phyloP scores from a whole-genome alignment of 2,797 vertebrate species.

The Chrosomus eos region DNA sequence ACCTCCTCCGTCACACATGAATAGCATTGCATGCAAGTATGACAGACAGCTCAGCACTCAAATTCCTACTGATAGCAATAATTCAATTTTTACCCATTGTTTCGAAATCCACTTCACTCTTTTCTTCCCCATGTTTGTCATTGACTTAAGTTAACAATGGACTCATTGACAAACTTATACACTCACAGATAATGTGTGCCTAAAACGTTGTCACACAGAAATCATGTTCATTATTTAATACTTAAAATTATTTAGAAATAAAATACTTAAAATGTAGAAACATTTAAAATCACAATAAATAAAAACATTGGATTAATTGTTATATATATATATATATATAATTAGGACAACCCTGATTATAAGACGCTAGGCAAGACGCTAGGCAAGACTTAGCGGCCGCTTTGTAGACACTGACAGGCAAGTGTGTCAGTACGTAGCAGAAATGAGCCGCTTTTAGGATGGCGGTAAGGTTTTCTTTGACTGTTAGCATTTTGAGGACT shows the following conservation, averaged over 20 bases:
- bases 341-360: too few species aligned
- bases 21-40: constrained; percentile 4
- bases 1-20: constrained; percentile 6
- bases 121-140: background rate
- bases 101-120: constrained; percentile 13
- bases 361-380: too few species aligned
- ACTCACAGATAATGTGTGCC: background rate
- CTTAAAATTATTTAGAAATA: background rate
- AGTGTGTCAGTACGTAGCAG: too few species aligned
- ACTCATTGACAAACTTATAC: background rate
- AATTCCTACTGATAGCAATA: constrained; percentile 28
- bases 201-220: background rate
- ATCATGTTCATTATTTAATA: background rate
- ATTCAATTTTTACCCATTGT: background rate
- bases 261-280: background rate
- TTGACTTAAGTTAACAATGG: background rate
- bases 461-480: too few species aligned
- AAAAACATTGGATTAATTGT: too few species aligned
- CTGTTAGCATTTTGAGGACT: too few species aligned
- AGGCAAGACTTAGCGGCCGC: too few species aligned
- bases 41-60: background rate
- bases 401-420: too few species aligned
- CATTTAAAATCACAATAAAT: background rate
- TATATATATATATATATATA: too few species aligned
- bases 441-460: too few species aligned